Evolutionary conservation across 37 sponge, comb jelly and placozoan genomes (phyloP).

Genomic region (Agelas oroides): DNA sequence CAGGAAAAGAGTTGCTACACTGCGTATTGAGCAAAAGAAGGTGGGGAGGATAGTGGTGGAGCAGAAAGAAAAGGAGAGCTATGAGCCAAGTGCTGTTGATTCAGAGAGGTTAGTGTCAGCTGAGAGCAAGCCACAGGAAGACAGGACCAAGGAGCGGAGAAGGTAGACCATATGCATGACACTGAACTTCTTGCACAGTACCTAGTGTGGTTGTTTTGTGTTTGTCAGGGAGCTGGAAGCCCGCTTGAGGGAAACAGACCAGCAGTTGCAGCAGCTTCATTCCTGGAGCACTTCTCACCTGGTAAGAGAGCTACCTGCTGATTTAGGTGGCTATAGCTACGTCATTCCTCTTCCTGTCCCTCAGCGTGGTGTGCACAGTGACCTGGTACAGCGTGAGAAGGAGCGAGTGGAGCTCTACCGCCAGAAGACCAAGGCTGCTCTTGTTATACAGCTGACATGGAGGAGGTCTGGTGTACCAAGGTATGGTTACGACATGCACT

Average conservation of each 20-base stretch:
- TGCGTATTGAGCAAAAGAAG: constrained; percentile 1
- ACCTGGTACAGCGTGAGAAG: constrained; percentile 64
- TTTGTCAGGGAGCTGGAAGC: constrained; percentile 49
- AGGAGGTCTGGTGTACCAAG: constrained; percentile 36
- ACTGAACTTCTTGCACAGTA: neutral
- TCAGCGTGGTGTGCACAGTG: constrained; percentile 39
- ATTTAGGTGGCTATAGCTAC: too few relatives aligned
- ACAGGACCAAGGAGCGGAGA: neutral
- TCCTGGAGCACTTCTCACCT: constrained; percentile 30
- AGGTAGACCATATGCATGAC: neutral
- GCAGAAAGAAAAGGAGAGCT: neutral
- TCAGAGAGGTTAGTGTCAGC: neutral
- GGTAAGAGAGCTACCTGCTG: constrained; percentile 3
- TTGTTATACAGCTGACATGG: constrained; percentile 92
- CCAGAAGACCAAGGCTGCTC: constrained; percentile 85
- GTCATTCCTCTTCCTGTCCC: too few relatives aligned
- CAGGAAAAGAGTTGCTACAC: constrained; percentile 10
- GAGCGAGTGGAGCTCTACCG: constrained; percentile 65
- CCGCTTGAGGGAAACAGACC: constrained; percentile 37
- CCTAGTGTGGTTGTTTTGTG: neutral
- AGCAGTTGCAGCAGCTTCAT: constrained; percentile 31
- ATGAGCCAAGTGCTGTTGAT: neutral
- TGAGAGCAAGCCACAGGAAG: neutral
- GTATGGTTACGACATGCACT: too few relatives aligned
- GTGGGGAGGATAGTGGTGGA: neutral